Percentiles rank a stretch among this genome's conserved stretches.
Evolutionary conservation across 1,140 invertebrate species (phyloP).

Genomic region (Nasonia vitripennis): DNA sequence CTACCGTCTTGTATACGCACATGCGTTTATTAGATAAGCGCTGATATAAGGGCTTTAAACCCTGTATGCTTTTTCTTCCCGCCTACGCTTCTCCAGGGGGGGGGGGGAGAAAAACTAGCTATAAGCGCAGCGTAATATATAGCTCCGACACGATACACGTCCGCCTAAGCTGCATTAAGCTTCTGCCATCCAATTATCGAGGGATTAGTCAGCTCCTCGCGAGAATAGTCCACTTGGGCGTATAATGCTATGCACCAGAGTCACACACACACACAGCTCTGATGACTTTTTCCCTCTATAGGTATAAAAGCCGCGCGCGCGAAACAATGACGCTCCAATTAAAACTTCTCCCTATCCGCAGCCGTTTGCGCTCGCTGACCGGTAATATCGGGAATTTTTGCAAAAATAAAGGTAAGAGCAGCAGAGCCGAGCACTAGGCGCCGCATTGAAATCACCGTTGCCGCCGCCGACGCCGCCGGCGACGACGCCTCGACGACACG

Average conservation of each 20-base stretch:
- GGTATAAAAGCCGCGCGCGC: too few relatives aligned
- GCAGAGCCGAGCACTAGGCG: neutral
- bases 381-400: neutral
- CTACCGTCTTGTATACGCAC: too few relatives aligned
- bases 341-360: neutral
- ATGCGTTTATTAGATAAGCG: too few relatives aligned
- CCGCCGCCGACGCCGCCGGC: too few relatives aligned
- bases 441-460: conserved; percentile 33
- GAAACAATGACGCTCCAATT: neutral
- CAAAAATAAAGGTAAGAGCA: neutral
- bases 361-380: neutral
- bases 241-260: neutral
- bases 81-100: too few relatives aligned
- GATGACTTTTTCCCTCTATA: too few relatives aligned
- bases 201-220: neutral
- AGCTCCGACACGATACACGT: neutral
- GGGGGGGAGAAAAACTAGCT: too few relatives aligned
- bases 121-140: neutral
- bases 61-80: too few relatives aligned
- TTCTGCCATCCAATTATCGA: conserved; percentile 11
- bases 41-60: too few relatives aligned
- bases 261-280: too few relatives aligned
- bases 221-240: neutral
- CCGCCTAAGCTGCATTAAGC: neutral
- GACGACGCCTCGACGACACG: too few relatives aligned